Evolutionary conservation across 2,797 vertebrate species (phyloP).

Genomic region (Salarias fasciatus): DNA sequence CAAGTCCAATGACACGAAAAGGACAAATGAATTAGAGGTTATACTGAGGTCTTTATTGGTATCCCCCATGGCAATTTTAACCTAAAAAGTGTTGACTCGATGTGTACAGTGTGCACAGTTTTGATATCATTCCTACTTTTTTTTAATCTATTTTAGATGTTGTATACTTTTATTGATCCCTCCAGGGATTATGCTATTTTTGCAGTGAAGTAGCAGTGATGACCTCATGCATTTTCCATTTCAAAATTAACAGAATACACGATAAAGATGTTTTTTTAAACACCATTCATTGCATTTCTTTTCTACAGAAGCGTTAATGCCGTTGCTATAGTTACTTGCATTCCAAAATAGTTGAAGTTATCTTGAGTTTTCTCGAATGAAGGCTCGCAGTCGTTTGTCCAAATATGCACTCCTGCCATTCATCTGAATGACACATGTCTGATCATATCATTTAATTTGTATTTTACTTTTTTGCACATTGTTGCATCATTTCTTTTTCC

Average conservation of each 20-base stretch:
- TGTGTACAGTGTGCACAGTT: no score
- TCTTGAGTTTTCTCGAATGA: background rate
- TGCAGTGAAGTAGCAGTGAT: background rate
- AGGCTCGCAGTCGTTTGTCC: background rate
- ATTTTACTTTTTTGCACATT: background rate
- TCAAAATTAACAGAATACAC: background rate
- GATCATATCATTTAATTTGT: background rate
- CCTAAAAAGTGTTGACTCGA: no score
- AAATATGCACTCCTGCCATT: background rate
- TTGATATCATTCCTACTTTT: no score
- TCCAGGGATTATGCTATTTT: no score
- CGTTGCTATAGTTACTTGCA: constrained; percentile 55
- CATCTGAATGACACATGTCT: background rate
- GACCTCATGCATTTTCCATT: background rate
- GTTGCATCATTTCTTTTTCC: background rate
- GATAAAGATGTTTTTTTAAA: background rate
- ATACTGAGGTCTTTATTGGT: background rate
- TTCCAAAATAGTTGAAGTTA: no score
- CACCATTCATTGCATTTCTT: no score
- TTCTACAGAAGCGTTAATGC: constrained; percentile 5
- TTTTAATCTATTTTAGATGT: no score
- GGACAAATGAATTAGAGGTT: no score
- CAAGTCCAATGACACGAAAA: background rate
- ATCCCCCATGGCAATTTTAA: background rate
- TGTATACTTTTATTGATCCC: no score